These are phyloP conservation scores for Blastomussa wellsi DNA, from an alignment of 92 coral and sea anemone genomes.

Conservation along the genomic window DNA sequence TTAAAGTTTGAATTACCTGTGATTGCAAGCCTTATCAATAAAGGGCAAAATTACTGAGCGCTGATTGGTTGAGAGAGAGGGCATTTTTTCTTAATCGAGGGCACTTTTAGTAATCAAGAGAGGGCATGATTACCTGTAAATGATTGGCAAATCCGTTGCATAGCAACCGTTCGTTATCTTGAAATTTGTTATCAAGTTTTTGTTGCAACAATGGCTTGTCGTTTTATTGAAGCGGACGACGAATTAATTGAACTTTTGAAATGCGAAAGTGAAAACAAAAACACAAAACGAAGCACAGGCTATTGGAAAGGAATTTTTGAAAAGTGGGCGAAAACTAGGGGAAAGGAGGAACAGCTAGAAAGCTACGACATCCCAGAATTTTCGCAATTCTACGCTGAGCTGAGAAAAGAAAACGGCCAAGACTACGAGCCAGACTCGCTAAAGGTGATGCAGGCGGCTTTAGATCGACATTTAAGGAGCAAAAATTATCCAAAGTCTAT, in stretches of 20 bases:
- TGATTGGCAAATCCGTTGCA: too few species aligned
- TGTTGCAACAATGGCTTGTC: slow-evolving; percentile 3
- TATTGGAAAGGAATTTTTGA: not conserved
- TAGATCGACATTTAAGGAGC: slow-evolving; percentile 27
- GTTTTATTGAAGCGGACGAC: slow-evolving; percentile 1
- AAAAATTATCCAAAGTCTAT: slow-evolving; percentile 46
- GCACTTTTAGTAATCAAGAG: too few species aligned
- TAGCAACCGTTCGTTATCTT: too few species aligned
- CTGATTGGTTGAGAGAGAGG: too few species aligned
- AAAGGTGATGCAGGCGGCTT: slow-evolving; percentile 44
- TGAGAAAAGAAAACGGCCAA: not conserved
- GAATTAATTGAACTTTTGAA: slow-evolving; percentile 23
- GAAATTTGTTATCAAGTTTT: too few species aligned
- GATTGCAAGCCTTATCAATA: slow-evolving; percentile 36
- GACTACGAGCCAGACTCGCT: slow-evolving; percentile 47
- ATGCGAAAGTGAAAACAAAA: slow-evolving; percentile 10
- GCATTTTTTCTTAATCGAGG: too few species aligned
- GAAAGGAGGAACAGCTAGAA: not conserved
- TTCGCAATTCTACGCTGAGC: slow-evolving; percentile 25
- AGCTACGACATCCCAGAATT: not conserved
- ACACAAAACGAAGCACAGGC: slow-evolving; percentile 18
- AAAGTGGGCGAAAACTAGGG: slow-evolving; percentile 16
- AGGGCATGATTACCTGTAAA: too few species aligned
- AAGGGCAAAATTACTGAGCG: too few species aligned
- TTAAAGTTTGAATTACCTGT: slow-evolving; percentile 46